phyloP scores from a whole-genome alignment of 35 echinoderm and acorn worm species.

The Patiria miniata region DNA sequence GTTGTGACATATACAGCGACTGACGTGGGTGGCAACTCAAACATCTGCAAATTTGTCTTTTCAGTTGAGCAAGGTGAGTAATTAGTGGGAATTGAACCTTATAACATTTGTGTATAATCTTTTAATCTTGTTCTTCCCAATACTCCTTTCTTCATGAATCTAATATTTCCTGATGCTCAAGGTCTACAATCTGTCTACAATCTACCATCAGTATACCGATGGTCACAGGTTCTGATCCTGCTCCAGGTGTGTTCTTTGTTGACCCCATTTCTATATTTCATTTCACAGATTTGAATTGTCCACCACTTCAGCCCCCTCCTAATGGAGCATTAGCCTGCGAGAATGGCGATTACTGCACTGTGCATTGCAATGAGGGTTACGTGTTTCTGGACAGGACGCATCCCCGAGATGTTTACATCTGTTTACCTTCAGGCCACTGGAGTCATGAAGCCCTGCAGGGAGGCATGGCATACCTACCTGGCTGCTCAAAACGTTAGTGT shows the following conservation, averaged over 20 bases:
- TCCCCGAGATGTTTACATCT: not conserved
- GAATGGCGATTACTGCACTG: not conserved
- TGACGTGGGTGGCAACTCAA: not conserved
- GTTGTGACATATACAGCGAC: not conserved
- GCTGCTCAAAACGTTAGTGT: slow-evolving; percentile 15
- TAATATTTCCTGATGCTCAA: too few species aligned
- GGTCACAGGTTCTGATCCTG: too few species aligned
- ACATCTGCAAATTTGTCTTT: not conserved
- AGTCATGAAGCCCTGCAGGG: not conserved
- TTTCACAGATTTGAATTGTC: not conserved
- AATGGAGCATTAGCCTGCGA: slow-evolving; percentile 21
- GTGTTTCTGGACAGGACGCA: slow-evolving; percentile 4
- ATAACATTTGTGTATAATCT: too few species aligned
- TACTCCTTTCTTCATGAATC: too few species aligned
- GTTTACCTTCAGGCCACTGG: slow-evolving; percentile 2
- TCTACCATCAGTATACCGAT: too few species aligned
- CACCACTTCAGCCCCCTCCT: not conserved
- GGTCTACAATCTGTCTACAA: too few species aligned
- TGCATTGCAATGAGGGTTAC: slow-evolving; percentile 20
- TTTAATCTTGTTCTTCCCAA: too few species aligned
- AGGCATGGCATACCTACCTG: not conserved
- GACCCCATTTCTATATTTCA: too few species aligned
- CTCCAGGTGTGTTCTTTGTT: too few species aligned
- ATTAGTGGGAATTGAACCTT: not conserved
- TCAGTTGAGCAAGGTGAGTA: slow-evolving; percentile 23